Evolutionary conservation across 2,888 invertebrate genomes (phyloP).

Genomic region (Salticus scenicus): DNA sequence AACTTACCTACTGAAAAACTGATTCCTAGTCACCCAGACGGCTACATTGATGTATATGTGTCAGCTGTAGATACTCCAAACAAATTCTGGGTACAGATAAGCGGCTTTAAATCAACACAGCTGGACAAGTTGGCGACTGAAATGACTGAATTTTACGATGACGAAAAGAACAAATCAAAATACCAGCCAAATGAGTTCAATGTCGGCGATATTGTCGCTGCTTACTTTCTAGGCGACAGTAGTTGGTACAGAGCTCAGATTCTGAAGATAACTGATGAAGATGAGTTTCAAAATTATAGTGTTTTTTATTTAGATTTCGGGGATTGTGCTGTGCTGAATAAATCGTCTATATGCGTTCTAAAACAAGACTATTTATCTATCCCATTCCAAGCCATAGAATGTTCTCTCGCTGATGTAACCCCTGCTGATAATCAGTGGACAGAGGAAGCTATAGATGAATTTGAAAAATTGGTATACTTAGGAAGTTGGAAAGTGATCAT

Average conservation of each 20-base stretch:
- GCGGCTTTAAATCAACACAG: conserved; percentile 83
- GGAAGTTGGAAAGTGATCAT: conserved; percentile 86
- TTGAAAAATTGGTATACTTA: conserved; percentile 76
- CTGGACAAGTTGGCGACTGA: conserved; percentile 86
- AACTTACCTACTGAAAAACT: conserved; percentile 41
- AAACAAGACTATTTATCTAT: conserved; percentile 74
- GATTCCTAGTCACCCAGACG: conserved; percentile 76
- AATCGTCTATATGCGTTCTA: conserved; percentile 73
- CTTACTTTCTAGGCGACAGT: conserved; percentile 86
- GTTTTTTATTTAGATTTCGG: conserved; percentile 76
- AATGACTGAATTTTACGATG: conserved; percentile 88
- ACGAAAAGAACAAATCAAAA: conserved; percentile 35
- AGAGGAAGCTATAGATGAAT: conserved; percentile 75
- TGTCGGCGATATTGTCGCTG: conserved; percentile 89
- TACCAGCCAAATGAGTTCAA: conserved; percentile 11
- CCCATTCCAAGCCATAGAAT: conserved; percentile 76
- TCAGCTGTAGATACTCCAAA: conserved; percentile 88
- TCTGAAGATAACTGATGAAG: conserved; percentile 79
- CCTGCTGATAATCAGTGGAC: conserved; percentile 33
- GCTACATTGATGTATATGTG: conserved; percentile 88
- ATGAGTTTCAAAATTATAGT: conserved; percentile 77
- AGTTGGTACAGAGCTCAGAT: conserved; percentile 84
- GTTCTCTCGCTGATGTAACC: conserved; percentile 73
- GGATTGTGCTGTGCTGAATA: conserved; percentile 74
- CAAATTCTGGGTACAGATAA: conserved; percentile 88